Percentiles rank a stretch among this genome's conserved stretches.
These are phyloP conservation scores for Phaetusa simplex DNA, from an alignment of 2,113 vertebrate species.

Conservation along the genomic window DNA sequence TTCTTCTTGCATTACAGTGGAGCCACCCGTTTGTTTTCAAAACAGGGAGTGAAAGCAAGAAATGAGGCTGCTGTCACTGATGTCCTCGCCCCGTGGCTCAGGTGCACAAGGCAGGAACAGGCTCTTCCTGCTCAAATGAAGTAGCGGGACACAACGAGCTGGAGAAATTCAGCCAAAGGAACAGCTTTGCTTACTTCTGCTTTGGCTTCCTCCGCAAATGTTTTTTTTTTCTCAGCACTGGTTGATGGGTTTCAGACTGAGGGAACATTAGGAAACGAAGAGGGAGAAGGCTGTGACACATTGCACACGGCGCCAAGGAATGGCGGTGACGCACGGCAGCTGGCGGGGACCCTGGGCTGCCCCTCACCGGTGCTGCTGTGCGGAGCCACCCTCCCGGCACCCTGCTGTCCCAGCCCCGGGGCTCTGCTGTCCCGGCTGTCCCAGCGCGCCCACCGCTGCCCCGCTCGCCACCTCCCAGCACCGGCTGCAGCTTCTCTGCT, in stretches of 20 bases:
- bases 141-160: not conserved
- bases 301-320: not conserved
- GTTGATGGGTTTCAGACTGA: constrained; percentile 48
- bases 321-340: not conserved
- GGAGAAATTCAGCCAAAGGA: constrained; percentile 19
- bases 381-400: not conserved
- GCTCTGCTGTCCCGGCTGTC: too few species aligned
- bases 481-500: not conserved
- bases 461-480: not conserved
- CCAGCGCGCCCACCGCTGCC: not conserved
- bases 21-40: not conserved
- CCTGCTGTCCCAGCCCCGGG: not conserved
- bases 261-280: not conserved
- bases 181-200: constrained; percentile 57
- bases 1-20: not conserved
- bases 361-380: not conserved
- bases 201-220: not conserved
- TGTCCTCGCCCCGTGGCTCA: not conserved
- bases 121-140: not conserved
- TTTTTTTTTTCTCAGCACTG: not conserved
- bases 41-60: not conserved
- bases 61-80: not conserved
- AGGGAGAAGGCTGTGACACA: constrained; percentile 6
- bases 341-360: not conserved
- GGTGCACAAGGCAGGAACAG: not conserved